Conservation (phyloP, 2,888 invertebrate genomes). For the Nemoura dubitans region DNA sequence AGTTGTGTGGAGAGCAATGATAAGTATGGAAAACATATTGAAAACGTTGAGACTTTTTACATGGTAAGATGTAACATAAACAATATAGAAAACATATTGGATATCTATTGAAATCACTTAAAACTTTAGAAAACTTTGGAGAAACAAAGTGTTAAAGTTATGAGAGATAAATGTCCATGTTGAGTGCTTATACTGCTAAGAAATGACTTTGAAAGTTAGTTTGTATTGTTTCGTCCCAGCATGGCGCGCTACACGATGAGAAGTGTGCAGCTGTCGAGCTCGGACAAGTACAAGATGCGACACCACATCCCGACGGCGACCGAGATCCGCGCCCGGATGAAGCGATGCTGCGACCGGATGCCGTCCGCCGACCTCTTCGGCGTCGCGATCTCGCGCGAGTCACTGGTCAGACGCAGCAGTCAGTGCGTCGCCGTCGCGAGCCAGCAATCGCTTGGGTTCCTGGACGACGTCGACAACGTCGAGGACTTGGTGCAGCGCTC, state of each 20-base stretch:
- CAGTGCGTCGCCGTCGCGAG: neutral
- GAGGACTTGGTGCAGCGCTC: neutral
- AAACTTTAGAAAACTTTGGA: too few species aligned
- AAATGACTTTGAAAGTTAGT: neutral
- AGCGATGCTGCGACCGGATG: neutral
- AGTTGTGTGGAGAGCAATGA: too few species aligned
- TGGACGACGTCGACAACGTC: neutral
- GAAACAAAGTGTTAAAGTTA: too few species aligned
- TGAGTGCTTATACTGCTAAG: too few species aligned
- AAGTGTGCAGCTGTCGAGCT: neutral
- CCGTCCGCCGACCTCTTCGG: neutral
- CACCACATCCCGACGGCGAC: neutral
- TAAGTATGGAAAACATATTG: too few species aligned
- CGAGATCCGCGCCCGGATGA: neutral
- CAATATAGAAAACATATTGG: too few species aligned
- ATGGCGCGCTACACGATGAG: neutral
- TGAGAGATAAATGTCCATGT: too few species aligned
- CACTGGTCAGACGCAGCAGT: neutral
- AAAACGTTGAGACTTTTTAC: too few species aligned
- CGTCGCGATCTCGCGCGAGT: neutral
- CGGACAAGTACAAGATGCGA: neutral
- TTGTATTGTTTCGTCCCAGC: too few species aligned
- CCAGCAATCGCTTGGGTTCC: neutral
- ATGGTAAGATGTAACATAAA: too few species aligned
- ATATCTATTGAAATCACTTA: too few species aligned